phyloP scores from a whole-genome alignment of 2,888 invertebrate genomes.

The Hipparchia sbordonii region DNA sequence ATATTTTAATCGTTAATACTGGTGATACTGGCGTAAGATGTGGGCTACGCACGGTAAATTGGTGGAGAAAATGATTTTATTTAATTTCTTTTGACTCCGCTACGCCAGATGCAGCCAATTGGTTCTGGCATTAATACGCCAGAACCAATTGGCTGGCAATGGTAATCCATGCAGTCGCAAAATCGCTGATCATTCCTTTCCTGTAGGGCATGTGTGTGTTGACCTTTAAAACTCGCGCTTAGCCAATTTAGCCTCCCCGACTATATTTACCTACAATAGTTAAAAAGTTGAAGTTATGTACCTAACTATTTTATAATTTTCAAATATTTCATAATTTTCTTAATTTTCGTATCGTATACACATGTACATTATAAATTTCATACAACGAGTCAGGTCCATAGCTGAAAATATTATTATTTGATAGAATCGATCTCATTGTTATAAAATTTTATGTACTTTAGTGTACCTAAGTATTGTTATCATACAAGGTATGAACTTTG shows the following conservation, averaged over 20 bases:
- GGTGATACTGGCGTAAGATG: no score
- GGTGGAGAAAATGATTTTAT: no score
- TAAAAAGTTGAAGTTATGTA: conserved; percentile 44
- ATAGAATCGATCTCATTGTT: conserved; percentile 81
- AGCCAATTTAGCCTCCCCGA: conserved; percentile 56
- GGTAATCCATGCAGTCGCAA: not conserved
- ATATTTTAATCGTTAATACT: not conserved
- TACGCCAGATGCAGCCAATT: no score
- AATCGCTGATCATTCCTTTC: not conserved
- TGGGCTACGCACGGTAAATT: no score
- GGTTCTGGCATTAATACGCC: no score
- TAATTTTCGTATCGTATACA: conserved; percentile 24
- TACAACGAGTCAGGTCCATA: conserved; percentile 71
- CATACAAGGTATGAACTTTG: conserved; percentile 81
- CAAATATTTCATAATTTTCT: conserved; percentile 43
- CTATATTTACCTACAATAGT: conserved; percentile 48
- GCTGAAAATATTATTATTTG: conserved; percentile 57
- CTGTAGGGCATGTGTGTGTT: not conserved
- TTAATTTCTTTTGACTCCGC: no score
- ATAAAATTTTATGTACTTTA: conserved; percentile 70
- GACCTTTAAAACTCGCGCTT: conserved; percentile 51
- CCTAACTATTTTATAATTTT: conserved; percentile 43
- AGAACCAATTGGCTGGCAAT: no score
- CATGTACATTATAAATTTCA: conserved; percentile 42
- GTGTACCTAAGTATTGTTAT: conserved; percentile 76